Conservation (phyloP, 2,888 invertebrate genomes). For the Tholera decimalis region DNA sequence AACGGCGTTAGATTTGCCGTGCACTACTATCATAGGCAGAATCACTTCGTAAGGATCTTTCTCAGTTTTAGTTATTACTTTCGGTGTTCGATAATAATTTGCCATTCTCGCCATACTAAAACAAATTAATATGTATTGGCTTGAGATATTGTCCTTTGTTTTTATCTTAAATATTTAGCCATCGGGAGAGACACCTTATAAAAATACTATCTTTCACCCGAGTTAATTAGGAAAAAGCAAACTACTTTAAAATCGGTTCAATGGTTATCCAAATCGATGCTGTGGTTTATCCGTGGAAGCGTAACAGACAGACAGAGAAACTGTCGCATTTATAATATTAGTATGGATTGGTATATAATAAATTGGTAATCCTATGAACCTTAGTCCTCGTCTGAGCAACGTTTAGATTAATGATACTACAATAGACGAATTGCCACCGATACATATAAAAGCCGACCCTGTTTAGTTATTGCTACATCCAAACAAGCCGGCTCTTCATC, state of each 20-base stretch:
- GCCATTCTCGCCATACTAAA: conserved; percentile 65
- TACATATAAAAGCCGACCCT: conserved; percentile 22
- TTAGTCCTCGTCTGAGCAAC: not conserved
- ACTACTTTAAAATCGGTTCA: too few species aligned
- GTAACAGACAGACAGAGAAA: too few species aligned
- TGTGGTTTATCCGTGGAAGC: too few species aligned
- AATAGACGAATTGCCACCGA: conserved; percentile 3
- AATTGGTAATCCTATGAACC: too few species aligned
- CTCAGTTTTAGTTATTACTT: conserved; percentile 32
- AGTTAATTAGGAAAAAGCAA: too few species aligned
- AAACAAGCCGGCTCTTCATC: too few species aligned
- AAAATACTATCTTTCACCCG: too few species aligned
- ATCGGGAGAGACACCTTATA: not conserved
- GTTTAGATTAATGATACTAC: not conserved
- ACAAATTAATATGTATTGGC: not conserved
- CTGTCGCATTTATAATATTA: too few species aligned
- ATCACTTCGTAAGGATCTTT: not conserved
- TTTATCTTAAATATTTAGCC: too few species aligned
- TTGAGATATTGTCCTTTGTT: not conserved
- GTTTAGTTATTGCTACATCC: not conserved
- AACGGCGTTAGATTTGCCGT: conserved; percentile 25
- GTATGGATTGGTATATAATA: too few species aligned
- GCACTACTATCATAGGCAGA: conserved; percentile 52
- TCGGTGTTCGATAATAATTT: conserved; percentile 30
- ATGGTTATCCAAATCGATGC: too few species aligned